phyloP scores from a whole-genome alignment of 2,797 vertebrate genomes.

The Linurgus olivaceus region DNA sequence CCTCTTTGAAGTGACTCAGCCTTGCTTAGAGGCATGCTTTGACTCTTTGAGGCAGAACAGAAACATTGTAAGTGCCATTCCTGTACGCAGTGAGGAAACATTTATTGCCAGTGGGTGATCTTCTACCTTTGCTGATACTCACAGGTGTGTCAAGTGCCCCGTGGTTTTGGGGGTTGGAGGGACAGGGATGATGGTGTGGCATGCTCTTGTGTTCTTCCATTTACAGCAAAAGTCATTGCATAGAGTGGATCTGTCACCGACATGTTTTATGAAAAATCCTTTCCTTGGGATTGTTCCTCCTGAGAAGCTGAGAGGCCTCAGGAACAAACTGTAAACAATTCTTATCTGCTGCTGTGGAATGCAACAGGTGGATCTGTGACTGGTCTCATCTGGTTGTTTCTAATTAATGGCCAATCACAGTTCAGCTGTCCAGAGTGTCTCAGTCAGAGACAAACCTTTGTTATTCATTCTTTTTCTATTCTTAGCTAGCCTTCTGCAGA shows the following conservation, averaged over 20 bases:
- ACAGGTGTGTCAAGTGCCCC: not conserved
- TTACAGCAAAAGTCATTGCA: not conserved
- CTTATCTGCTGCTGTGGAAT: no score
- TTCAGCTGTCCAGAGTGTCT: no score
- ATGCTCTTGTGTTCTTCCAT: not conserved
- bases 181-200: not conserved
- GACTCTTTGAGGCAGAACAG: not conserved
- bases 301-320: no score
- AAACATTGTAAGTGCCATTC: not conserved
- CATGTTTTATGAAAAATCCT: no score
- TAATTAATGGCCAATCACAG: no score
- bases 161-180: not conserved
- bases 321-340: no score
- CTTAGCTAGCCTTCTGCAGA: no score
- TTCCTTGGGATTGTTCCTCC: no score
- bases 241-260: not conserved
- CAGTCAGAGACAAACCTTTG: no score
- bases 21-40: not conserved
- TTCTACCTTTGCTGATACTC: not conserved
- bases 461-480: no score
- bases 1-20: not conserved
- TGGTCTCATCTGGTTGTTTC: no score
- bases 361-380: no score
- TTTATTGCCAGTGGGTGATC: not conserved
- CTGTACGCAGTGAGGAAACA: fast-evolving